Evolutionary conservation across 2,113 vertebrate species (phyloP), one percentile per base, ranked within the genome.

Genomic region (Epinephelus moara): DNA sequence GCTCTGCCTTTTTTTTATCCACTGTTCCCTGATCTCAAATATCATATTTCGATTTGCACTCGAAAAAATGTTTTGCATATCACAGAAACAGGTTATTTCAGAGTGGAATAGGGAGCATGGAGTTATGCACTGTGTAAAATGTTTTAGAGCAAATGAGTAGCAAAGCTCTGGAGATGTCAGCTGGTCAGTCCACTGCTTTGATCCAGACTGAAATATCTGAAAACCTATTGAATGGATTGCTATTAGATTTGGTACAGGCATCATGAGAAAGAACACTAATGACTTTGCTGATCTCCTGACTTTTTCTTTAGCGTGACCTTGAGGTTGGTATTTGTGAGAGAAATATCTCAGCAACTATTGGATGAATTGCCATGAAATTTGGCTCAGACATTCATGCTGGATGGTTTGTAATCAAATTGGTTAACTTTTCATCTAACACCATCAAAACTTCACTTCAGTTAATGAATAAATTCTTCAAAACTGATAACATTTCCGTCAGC

Each of bases 21-120:
- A 52, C 23, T 52, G 9, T 60, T 78, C 15, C 6, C 6, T 33
- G 19, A 33, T 50, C 50, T 75, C 30, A 75, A 55, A 75, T 55
- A 12, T 45, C 42, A 45, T 12, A 45, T 49, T 72, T 63, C 49
- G 9, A 70, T 50, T 81, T 53, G 6, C 33, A 19, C 15, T 69
- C 4, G 11, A 45, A 21, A 30, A 49, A 67, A 59, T 59, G 14
- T 59, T 56, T 73, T 11, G 25, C 6, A 10, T 47, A 45, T 1
- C 3, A 7, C 61, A 18, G 21, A 60, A 10, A 49, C 30, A 25
- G 6, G 11, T 63, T 1, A n/a, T n/a, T 53, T 33, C 7, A 2
- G 10, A 42, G 45, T 52, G 60, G 37, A 57, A 33, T 0, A 18
- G 17, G 60, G 27, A 66, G 4, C 33, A 21, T 30, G 45, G 2